Conservation (phyloP, 2,113 vertebrate species). For the Columbina picui region DNA sequence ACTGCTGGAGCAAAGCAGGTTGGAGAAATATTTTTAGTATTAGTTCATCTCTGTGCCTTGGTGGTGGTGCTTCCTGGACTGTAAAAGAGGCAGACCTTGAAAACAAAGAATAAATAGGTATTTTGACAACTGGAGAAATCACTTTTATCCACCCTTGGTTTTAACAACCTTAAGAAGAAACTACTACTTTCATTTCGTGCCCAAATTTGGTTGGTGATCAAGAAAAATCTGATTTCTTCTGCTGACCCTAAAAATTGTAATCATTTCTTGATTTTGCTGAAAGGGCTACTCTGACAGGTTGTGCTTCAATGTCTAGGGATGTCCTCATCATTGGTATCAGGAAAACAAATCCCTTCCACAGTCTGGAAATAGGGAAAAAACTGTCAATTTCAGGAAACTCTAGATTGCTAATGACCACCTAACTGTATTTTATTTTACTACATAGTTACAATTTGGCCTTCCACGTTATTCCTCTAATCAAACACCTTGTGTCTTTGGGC, state of each 20-base stretch:
- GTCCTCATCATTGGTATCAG: neutral
- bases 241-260: neutral
- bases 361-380: neutral
- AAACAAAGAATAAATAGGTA: neutral
- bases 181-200: neutral
- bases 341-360: neutral
- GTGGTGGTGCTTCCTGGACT: neutral
- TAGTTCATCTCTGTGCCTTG: neutral
- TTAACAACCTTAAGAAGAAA: neutral
- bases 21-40: neutral
- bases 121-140: neutral
- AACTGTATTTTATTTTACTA: neutral
- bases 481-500: neutral
- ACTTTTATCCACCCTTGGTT: neutral
- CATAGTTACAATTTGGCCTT: rapidly evolving
- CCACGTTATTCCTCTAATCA: neutral
- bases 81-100: neutral
- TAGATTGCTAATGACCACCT: neutral
- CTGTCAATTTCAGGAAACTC: neutral
- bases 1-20: neutral
- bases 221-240: neutral
- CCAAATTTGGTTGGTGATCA: neutral
- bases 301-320: neutral
- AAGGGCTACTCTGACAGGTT: neutral
- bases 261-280: neutral